Evolutionary conservation across 2,113 vertebrate genomes (phyloP).

Genomic region (Enhydra lutris): DNA sequence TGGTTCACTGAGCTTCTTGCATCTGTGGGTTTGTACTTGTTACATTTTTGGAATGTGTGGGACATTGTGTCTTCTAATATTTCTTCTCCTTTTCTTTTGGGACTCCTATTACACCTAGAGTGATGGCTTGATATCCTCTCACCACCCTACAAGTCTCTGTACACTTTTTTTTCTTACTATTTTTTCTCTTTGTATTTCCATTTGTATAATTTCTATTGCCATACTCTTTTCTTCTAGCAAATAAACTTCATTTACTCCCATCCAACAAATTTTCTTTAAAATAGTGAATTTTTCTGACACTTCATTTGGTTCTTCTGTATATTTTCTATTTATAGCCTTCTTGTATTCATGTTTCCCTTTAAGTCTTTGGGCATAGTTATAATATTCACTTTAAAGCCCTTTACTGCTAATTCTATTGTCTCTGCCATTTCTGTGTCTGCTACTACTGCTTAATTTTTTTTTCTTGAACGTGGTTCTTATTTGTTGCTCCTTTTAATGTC

Average conservation of each 20-base stretch:
- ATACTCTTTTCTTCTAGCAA: neutral
- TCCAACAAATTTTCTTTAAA: neutral
- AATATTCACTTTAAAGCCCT: neutral
- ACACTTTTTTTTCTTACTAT: neutral
- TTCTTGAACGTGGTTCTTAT: neutral
- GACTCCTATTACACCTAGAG: rapidly evolving
- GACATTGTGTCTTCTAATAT: neutral
- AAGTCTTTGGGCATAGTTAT: neutral
- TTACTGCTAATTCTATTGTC: neutral
- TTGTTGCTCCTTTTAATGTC: neutral
- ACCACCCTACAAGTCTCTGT: neutral
- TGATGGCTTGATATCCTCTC: neutral
- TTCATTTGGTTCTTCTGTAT: neutral
- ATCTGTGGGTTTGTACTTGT: neutral
- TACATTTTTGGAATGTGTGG: neutral
- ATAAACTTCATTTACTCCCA: neutral
- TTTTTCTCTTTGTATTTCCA: neutral
- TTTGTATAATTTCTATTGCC: neutral
- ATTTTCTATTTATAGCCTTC: neutral
- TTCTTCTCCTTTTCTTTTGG: neutral
- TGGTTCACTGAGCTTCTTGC: neutral
- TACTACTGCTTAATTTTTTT: neutral
- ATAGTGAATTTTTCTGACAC: neutral
- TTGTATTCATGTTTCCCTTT: neutral
- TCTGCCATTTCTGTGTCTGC: neutral